Evolutionary conservation across 2,888 invertebrate species (phyloP).

Genomic region (Orchesellides sinensis): DNA sequence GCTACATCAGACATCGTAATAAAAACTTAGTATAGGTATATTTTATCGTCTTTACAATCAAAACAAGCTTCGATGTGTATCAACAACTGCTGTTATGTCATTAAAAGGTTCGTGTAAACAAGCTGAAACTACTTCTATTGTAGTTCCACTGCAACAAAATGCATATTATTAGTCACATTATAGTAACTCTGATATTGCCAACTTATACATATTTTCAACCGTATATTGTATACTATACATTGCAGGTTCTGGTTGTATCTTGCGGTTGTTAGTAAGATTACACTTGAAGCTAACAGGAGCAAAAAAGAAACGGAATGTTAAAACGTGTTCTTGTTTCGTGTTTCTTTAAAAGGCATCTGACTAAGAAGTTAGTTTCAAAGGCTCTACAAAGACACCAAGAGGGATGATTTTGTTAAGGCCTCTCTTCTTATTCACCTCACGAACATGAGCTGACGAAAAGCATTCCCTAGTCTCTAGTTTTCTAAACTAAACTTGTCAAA

Average conservation of each 20-base stretch:
- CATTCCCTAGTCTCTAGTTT: slow-evolving; percentile 27
- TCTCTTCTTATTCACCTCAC: slow-evolving; percentile 44
- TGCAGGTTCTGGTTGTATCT: too few species aligned
- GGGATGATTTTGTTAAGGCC: slow-evolving; percentile 32
- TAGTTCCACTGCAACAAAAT: slow-evolving; percentile 30
- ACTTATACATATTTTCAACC: background rate
- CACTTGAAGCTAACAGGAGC: slow-evolving; percentile 13
- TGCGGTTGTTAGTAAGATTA: slow-evolving; percentile 33
- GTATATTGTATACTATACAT: too few species aligned
- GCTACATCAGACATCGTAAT: slow-evolving; percentile 58
- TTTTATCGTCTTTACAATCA: too few species aligned
- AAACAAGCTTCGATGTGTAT: background rate
- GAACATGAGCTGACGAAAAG: slow-evolving; percentile 34
- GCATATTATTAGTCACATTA: slow-evolving; percentile 29
- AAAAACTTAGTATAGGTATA: slow-evolving; percentile 44
- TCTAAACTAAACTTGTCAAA: slow-evolving; percentile 47
- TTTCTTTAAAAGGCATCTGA: slow-evolving; percentile 7
- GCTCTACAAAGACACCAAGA: too few species aligned
- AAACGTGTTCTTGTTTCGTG: slow-evolving; percentile 50
- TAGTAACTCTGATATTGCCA: background rate
- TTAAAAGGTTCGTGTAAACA: background rate
- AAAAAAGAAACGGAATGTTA: slow-evolving; percentile 42
- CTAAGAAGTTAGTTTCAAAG: too few species aligned
- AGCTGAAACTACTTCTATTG: background rate
- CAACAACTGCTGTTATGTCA: background rate